Conservation (phyloP, 1,140 invertebrate species). For the Pachyrhynchus sulphureomaculatus region DNA sequence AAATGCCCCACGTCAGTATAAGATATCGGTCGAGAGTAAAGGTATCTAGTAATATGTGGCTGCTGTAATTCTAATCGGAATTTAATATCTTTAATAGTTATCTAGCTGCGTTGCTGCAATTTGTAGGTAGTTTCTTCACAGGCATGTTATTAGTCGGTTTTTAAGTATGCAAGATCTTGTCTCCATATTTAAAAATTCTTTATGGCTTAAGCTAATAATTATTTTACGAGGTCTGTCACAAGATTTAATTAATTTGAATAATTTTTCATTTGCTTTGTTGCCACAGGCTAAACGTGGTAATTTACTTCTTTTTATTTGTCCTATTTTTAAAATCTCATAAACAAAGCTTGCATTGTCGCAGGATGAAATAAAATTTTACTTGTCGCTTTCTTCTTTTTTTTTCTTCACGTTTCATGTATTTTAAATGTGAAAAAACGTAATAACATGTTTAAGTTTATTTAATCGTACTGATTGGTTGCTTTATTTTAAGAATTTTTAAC, state of each 20-base stretch:
- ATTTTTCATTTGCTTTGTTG: not conserved
- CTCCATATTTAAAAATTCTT: constrained; percentile 27
- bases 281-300: too few species aligned
- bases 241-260: constrained; percentile 11
- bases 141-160: constrained; percentile 19
- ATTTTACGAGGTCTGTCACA: constrained; percentile 16
- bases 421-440: too few species aligned
- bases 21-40: not conserved
- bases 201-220: constrained; percentile 11
- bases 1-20: not conserved
- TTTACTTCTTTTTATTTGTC: too few species aligned
- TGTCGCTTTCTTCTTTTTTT: too few species aligned
- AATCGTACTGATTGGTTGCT: too few species aligned
- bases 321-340: too few species aligned
- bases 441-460: too few species aligned
- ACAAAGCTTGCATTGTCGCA: too few species aligned
- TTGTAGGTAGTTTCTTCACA: constrained; percentile 19
- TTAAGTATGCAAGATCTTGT: constrained; percentile 29
- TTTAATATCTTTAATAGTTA: constrained; percentile 28
- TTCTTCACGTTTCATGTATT: too few species aligned
- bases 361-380: too few species aligned
- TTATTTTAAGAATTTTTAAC: too few species aligned
- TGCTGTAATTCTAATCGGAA: constrained; percentile 24
- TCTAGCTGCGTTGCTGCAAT: constrained; percentile 20
- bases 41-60: constrained; percentile 12